phyloP scores from a whole-genome alignment of 2,888 invertebrate genomes.

The Scrobipalpa atriplicella region DNA sequence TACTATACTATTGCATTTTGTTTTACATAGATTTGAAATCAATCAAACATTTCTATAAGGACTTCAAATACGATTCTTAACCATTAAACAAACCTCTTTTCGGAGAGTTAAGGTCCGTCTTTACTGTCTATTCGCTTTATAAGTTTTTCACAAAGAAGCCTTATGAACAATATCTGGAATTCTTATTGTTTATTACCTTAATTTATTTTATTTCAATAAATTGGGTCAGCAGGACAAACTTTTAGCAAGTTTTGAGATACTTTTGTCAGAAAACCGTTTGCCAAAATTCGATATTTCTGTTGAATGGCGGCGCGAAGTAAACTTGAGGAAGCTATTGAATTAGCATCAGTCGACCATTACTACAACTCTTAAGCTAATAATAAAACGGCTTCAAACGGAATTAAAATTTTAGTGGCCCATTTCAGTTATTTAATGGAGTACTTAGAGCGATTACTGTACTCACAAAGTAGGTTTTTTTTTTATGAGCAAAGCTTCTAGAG shows the following conservation, averaged over 20 bases:
- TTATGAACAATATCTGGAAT: too few species aligned
- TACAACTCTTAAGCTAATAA: conserved; percentile 41
- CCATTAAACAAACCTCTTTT: too few species aligned
- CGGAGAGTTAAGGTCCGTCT: too few species aligned
- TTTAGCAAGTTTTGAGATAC: neutral
- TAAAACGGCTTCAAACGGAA: conserved; percentile 35
- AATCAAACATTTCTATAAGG: too few species aligned
- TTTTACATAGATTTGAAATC: too few species aligned
- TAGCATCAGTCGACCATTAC: conserved; percentile 72
- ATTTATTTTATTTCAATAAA: neutral
- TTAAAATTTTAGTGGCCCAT: conserved; percentile 43
- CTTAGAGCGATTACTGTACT: neutral
- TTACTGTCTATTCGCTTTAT: too few species aligned
- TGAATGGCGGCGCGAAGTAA: conserved; percentile 63
- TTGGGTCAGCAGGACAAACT: neutral
- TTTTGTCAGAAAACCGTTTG: conserved; percentile 7
- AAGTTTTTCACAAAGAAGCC: neutral
- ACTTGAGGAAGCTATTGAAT: conserved; percentile 73
- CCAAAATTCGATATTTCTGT: conserved; percentile 50
- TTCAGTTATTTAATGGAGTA: conserved; percentile 21
- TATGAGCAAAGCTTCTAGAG: too few species aligned
- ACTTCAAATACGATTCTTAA: too few species aligned
- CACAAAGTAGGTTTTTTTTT: neutral
- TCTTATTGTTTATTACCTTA: neutral
- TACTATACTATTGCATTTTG: too few species aligned